Percentiles rank a stretch among this genome's conserved stretches.
Evolutionary conservation across 2,113 vertebrate genomes (phyloP).

Genomic region (Mastomys coucha): DNA sequence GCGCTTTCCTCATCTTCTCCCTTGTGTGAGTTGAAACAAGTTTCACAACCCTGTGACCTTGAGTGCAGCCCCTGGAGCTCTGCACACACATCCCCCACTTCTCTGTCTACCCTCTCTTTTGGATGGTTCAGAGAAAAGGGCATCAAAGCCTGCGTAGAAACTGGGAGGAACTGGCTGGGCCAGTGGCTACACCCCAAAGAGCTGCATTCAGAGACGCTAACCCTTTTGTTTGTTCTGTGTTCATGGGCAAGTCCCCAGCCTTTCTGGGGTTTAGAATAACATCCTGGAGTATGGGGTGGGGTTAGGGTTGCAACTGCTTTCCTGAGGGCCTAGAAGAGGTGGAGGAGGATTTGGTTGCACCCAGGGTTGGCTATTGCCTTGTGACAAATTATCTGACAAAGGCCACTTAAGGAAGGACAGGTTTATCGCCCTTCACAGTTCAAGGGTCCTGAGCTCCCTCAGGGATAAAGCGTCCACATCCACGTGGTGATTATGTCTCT

Average conservation of each 20-base stretch:
- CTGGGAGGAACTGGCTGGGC: conserved; percentile 5
- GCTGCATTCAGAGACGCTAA: neutral
- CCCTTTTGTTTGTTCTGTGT: conserved; percentile 48
- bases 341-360: neutral
- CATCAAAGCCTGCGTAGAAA: conserved; percentile 1
- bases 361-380: neutral
- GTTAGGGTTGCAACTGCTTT: neutral
- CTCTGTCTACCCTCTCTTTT: neutral
- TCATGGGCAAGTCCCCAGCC: neutral
- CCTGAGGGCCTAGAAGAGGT: neutral
- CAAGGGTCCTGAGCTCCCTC: neutral
- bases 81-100: neutral
- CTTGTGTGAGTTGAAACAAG: conserved; percentile 32
- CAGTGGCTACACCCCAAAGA: neutral
- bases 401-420: neutral
- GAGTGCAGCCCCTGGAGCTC: neutral
- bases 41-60: neutral
- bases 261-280: conserved; percentile 19
- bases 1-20: neutral
- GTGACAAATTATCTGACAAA: neutral
- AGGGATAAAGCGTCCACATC: too few relatives aligned
- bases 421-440: neutral
- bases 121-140: neutral
- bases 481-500: too few relatives aligned
- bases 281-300: neutral